Evolutionary conservation across 2,113 vertebrate genomes (phyloP).

Genomic region (Cacatua alba): DNA sequence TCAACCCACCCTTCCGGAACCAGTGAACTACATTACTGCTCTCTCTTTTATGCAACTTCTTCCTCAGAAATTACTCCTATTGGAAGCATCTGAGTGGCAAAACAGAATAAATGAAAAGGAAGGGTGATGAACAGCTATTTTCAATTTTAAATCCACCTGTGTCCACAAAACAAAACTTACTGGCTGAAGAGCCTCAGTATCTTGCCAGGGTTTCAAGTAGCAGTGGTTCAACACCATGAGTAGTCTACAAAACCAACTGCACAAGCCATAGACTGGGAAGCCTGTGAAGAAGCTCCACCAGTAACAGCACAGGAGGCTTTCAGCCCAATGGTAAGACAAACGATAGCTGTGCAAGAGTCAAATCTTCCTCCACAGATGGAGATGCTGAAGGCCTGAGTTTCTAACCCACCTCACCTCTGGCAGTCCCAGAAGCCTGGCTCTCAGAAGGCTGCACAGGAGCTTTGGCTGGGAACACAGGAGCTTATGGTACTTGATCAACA

Average conservation of each 20-base stretch:
- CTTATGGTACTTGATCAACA: fast-evolving
- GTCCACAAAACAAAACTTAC: background rate
- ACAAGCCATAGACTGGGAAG: background rate
- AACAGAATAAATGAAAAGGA: background rate
- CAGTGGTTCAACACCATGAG: background rate
- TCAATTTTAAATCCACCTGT: background rate
- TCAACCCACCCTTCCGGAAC: background rate
- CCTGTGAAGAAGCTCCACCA: background rate
- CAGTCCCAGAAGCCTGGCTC: background rate
- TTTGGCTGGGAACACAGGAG: background rate
- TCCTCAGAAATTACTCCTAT: background rate
- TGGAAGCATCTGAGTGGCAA: background rate
- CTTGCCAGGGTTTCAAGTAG: background rate
- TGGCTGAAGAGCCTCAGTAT: background rate
- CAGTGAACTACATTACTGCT: background rate
- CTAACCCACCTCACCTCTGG: background rate
- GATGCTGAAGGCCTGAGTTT: background rate
- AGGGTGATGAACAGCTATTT: background rate
- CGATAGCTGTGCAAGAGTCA: background rate
- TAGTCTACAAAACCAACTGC: background rate
- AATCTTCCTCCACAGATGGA: background rate
- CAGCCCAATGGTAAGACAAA: background rate
- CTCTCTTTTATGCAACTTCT: background rate
- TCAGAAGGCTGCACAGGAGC: background rate
- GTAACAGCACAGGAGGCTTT: fast-evolving